A percentile compares a stretch with the other conserved stretches of the same genome.
Evolutionary conservation across 2,888 invertebrate species (phyloP).

Genomic region (Bedellia somnulentella): DNA sequence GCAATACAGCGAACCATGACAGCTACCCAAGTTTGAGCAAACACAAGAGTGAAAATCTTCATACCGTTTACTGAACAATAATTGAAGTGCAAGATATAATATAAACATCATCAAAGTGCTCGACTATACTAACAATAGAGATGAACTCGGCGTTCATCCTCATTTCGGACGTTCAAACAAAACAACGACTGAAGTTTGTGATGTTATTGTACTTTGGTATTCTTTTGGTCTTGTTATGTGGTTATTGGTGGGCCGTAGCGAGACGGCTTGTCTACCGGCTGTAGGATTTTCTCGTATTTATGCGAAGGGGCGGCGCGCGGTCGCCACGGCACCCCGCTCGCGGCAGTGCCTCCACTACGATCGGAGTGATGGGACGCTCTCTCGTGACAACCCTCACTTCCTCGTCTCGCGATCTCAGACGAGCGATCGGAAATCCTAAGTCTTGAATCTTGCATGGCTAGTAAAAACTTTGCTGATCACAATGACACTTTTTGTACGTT

Average conservation of each 20-base stretch:
- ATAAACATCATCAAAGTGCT: too few species aligned
- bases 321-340: slow-evolving; percentile 12
- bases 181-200: too few species aligned
- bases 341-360: slow-evolving; percentile 24
- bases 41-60: too few species aligned
- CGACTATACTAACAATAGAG: too few species aligned
- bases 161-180: too few species aligned
- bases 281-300: slow-evolving; percentile 55
- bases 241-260: slow-evolving; percentile 39
- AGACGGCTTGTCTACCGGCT: slow-evolving; percentile 58
- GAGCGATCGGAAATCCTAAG: not conserved
- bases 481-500: slow-evolving; percentile 58
- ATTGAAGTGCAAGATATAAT: too few species aligned
- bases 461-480: slow-evolving; percentile 18
- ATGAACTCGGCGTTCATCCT: too few species aligned
- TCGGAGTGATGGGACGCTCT: slow-evolving; percentile 46
- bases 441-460: too few species aligned
- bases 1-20: too few species aligned
- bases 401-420: not conserved
- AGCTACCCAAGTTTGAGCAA: too few species aligned
- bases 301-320: slow-evolving; percentile 37
- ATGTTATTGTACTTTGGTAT: slow-evolving; percentile 18
- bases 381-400: slow-evolving; percentile 12
- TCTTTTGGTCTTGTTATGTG: slow-evolving; percentile 47
- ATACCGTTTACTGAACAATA: too few species aligned